Evolutionary conservation across 2,113 vertebrate species (phyloP).

Genomic region (Aptenodytes patagonicus): DNA sequence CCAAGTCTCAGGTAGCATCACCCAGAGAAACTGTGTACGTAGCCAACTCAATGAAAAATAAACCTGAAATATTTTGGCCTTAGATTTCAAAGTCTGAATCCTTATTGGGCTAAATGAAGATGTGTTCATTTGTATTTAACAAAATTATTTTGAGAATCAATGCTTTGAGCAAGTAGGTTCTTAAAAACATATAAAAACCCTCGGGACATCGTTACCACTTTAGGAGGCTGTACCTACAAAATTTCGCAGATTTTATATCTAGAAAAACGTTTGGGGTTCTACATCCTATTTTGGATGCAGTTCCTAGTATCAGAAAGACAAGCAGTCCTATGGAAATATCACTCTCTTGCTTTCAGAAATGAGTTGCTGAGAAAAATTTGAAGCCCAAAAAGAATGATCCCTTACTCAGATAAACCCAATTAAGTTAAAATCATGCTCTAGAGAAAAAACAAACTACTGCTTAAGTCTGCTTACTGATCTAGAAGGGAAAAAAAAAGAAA

Average conservation of each 20-base stretch:
- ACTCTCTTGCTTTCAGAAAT: not conserved
- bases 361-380: not conserved
- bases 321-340: not conserved
- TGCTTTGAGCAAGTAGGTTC: not conserved
- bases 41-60: not conserved
- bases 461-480: not conserved
- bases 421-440: not conserved
- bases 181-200: not conserved
- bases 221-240: not conserved
- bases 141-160: not conserved
- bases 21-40: not conserved
- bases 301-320: not conserved
- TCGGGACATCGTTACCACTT: rapidly evolving
- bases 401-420: not conserved
- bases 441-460: not conserved
- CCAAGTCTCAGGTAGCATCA: not conserved
- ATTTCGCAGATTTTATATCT: not conserved
- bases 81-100: not conserved
- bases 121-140: not conserved
- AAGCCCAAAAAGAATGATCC: not conserved
- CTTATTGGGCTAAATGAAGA: not conserved
- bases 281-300: not conserved
- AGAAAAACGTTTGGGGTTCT: not conserved
- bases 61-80: not conserved
- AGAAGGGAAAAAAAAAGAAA: not conserved